Base-by-base conservation (phyloP, 2,113 vertebrate genomes). In the Pandion haliaetus region DNA sequence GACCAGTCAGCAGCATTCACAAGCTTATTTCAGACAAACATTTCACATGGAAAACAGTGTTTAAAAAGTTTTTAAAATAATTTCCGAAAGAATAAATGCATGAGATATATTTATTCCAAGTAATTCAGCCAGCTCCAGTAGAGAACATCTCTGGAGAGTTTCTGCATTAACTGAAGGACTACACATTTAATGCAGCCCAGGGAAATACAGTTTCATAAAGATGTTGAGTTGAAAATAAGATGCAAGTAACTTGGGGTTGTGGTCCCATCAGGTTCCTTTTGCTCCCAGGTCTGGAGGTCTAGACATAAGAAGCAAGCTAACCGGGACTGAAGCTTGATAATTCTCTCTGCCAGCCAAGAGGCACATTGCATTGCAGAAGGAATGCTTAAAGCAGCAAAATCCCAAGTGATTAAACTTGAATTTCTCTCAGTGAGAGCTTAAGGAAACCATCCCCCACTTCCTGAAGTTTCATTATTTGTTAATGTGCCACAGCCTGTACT, bases 391-490 rank as follows among this genome's bases (percentile, higher is more conserved):
- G 61, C 38, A 92, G 47, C 18, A 92, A 83, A 94, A 90, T 78
- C 42, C 36, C 76, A 71, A 77, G 71, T n/a, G 76, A 90, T 3
- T 90, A 76, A 92, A 84, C 44, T 74, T 61, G 11, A 91, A 42
- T 90, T 89, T 86, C 71, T 67, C 55, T 76, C 84, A 79, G 28
- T 14, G n/a, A 86, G 21, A 82, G 61, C 65, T 93, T 77, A 83
- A 4, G 1, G 45, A 93, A 95, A 71, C 67, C 74, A 94, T n/a
- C 72, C 59, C 55, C 58, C 26, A 10, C 47, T 92, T 93, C 87
- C 93, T 86, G n/a, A 95, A 44, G n/a, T 74, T 69, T 92, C 28
- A 52, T 88, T 90, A 71, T 90, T 89, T 86, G 85, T 72, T 96
- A 61, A 63, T 14, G 17, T 55, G 55, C 36, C 59, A 88, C 31